Conservation (phyloP, 2,888 invertebrate species). For the Allolobophora icterica region DNA sequence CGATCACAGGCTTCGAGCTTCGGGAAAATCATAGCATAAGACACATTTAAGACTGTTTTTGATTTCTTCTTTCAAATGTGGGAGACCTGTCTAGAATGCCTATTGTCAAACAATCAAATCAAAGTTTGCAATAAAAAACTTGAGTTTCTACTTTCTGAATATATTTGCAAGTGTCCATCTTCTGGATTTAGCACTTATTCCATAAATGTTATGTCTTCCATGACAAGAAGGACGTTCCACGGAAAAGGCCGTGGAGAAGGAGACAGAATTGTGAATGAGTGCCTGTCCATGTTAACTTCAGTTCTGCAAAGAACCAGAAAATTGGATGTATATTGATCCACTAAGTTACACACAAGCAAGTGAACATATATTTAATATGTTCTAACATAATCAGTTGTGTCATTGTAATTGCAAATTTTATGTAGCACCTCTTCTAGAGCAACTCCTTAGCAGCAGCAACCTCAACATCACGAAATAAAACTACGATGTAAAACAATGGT, state of each 20-base stretch:
- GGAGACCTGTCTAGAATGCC: not conserved
- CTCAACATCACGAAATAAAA: not conserved
- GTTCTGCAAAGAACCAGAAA: constrained; percentile 71
- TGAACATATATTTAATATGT: not conserved
- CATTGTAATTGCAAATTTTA: too few species aligned
- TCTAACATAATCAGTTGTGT: not conserved
- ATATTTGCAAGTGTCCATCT: not conserved
- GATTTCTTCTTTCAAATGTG: not conserved
- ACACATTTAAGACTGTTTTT: not conserved
- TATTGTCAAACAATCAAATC: not conserved
- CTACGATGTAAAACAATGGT: not conserved
- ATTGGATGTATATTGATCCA: too few species aligned
- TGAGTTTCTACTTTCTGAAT: not conserved
- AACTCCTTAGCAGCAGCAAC: not conserved
- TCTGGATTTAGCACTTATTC: constrained; percentile 23
- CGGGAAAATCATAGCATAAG: not conserved
- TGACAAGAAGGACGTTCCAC: constrained; percentile 82
- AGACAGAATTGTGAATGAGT: constrained; percentile 85
- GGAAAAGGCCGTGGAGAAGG: constrained; percentile 93
- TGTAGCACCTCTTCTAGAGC: too few species aligned
- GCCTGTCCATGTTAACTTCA: constrained; percentile 85
- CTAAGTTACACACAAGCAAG: too few species aligned
- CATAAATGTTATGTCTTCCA: constrained; percentile 70
- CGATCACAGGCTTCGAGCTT: not conserved
- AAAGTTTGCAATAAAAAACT: not conserved